Conservation (phyloP, 2,113 vertebrate species). For the Thalassoma bifasciatum region DNA sequence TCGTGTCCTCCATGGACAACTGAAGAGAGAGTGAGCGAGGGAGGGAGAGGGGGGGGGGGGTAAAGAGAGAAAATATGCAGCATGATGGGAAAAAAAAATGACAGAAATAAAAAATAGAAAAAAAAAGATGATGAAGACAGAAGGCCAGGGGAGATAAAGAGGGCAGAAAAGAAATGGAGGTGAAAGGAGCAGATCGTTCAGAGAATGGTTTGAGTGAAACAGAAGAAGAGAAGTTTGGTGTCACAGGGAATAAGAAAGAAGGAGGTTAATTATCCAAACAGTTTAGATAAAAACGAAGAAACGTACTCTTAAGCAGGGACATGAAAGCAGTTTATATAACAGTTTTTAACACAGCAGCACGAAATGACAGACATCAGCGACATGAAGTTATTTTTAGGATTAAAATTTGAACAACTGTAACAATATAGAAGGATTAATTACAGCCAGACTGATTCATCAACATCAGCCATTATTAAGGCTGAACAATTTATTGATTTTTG, state of each 20-base stretch:
- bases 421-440: too few relatives aligned
- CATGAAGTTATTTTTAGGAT: too few relatives aligned
- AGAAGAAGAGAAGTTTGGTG: conserved; percentile 23
- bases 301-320: neutral
- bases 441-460: too few relatives aligned
- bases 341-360: too few relatives aligned
- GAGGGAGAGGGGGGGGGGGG: neutral
- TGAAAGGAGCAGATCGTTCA: conserved; percentile 40
- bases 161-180: conserved; percentile 40
- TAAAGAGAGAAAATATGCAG: neutral
- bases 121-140: conserved; percentile 10
- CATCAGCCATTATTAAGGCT: too few relatives aligned
- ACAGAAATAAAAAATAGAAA: conserved; percentile 17
- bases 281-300: conserved; percentile 14
- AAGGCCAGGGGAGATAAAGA: conserved; percentile 18
- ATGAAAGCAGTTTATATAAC: neutral
- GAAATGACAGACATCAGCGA: too few relatives aligned
- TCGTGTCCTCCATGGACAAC: conserved; percentile 99
- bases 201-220: conserved; percentile 19
- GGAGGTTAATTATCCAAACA: conserved; percentile 51
- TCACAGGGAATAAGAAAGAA: conserved; percentile 49
- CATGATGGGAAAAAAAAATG: neutral
- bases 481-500: too few relatives aligned
- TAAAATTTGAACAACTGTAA: too few relatives aligned
- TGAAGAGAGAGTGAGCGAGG: conserved; percentile 68